Evolutionary conservation across 2,797 vertebrate genomes (phyloP), one percentile per base, ranked within the genome.

Genomic region (Philypnodon macrostomus): DNA sequence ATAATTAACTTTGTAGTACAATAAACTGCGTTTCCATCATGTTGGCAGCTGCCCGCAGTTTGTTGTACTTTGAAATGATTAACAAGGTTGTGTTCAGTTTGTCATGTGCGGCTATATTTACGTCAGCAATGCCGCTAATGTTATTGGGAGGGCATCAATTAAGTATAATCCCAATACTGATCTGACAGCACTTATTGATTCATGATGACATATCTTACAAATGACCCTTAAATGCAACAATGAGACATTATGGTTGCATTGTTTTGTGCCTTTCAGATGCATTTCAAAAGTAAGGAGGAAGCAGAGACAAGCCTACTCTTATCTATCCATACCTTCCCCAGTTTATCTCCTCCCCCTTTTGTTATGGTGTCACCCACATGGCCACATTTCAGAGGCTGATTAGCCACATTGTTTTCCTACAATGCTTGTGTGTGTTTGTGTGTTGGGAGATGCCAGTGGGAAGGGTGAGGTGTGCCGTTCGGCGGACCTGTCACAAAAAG

Each of bases 1-100:
- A 61, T 80, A 74, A 84, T 83, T 77, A 78, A 74, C 75, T 79
- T 68, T 75, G 60, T 79, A 67, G 60, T 67, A 81, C 70, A 75
- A 77, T 81, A 71, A 59, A 76, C 66, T 56, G 54, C 51, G 58
- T 67, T 67, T 80, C 60, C 77, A 62, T 70, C 58, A 78, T 61
- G 52, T 31, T 71, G 75, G 68, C 67, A 79, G 66, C 75, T 71
- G 72, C 74, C 72, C 63, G 47, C 72, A 79, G 63, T 80, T 83
- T 79, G 54, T 53, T 70, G 73, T 68, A 68, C 71, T 75, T 59
- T 56, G 67, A 70, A 77, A 81, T 64, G 70, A 81, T 81, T 79
- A 81, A 78, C 74, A 78, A 75, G 72, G 73, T 79, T 69, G 61
- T 50, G 14, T 67, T 61, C 53, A 69, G 61, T 73, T 77, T 55